A percentile compares a stretch with the other conserved stretches of the same genome.
Conservation (phyloP, 2,797 vertebrate species). For the Dallia pectoralis region DNA sequence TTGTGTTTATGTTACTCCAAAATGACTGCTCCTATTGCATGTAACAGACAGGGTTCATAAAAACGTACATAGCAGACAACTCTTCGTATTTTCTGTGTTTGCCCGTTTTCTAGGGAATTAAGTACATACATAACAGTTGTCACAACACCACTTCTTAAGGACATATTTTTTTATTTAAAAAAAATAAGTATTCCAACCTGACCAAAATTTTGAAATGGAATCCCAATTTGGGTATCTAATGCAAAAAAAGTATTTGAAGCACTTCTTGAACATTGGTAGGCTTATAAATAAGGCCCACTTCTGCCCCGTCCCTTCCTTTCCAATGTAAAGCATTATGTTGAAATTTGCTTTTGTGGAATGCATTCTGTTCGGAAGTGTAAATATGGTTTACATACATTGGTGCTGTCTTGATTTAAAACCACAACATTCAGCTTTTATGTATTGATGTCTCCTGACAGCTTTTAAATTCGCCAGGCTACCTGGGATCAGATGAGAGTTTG, state of each 20-base stretch:
- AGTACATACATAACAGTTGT: too few relatives aligned
- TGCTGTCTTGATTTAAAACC: neutral
- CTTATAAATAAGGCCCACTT: neutral
- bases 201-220: neutral
- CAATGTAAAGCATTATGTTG: conserved; percentile 10
- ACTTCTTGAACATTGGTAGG: conserved; percentile 6
- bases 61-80: neutral
- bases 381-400: conserved; percentile 17
- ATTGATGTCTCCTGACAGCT: conserved; percentile 2
- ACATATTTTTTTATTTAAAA: too few relatives aligned
- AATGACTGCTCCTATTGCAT: neutral
- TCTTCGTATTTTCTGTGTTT: neutral
- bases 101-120: too few relatives aligned
- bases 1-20: conserved; percentile 2
- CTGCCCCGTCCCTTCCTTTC: neutral
- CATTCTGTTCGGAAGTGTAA: too few relatives aligned
- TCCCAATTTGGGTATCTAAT: too few relatives aligned
- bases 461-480: neutral
- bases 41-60: neutral
- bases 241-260: neutral
- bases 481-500: neutral
- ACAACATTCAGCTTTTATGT: neutral
- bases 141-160: too few relatives aligned
- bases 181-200: too few relatives aligned
- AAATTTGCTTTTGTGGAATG: conserved; percentile 8